Conservation (phyloP, 2,888 invertebrate species). For the Auanema sp. region DNA sequence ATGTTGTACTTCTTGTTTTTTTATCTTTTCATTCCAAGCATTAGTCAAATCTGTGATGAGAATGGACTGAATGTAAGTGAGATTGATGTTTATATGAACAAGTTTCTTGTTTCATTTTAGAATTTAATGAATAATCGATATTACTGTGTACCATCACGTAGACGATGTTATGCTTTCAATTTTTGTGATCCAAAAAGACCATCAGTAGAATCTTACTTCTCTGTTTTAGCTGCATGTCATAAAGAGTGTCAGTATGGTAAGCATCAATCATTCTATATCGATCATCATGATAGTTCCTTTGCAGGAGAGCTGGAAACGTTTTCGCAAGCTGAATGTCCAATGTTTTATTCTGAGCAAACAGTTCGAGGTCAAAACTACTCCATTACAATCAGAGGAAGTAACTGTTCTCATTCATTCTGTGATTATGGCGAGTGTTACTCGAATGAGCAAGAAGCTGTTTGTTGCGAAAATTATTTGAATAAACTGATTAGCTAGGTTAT, state of each 20-base stretch:
- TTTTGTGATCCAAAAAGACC: slow-evolving; percentile 1
- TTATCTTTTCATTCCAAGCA: too few species aligned
- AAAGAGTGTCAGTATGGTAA: background rate
- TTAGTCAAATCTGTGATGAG: slow-evolving; percentile 1
- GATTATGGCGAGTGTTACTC: slow-evolving; percentile 2
- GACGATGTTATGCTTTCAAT: slow-evolving; percentile 9
- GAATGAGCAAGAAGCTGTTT: slow-evolving; percentile 6
- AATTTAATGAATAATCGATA: slow-evolving; percentile 10
- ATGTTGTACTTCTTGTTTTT: too few species aligned
- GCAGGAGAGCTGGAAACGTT: background rate
- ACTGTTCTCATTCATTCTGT: slow-evolving; percentile 2
- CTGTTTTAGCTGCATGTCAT: slow-evolving; percentile 2
- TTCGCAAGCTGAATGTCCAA: background rate
- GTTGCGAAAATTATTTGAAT: background rate
- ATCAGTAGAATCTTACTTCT: slow-evolving; percentile 2
- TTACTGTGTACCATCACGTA: slow-evolving; percentile 8
- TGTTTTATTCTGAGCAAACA: background rate
- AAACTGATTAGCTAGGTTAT: too few species aligned
- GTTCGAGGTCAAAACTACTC: background rate
- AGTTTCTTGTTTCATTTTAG: background rate
- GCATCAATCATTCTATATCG: slow-evolving; percentile 1
- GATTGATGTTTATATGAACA: background rate
- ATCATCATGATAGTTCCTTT: background rate
- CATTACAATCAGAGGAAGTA: background rate
- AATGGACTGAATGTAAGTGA: background rate